A percentile compares a stretch with the other conserved stretches of the same genome.
phyloP scores from a whole-genome alignment of 2,797 vertebrate genomes.

The Hafferia zeledoni region DNA sequence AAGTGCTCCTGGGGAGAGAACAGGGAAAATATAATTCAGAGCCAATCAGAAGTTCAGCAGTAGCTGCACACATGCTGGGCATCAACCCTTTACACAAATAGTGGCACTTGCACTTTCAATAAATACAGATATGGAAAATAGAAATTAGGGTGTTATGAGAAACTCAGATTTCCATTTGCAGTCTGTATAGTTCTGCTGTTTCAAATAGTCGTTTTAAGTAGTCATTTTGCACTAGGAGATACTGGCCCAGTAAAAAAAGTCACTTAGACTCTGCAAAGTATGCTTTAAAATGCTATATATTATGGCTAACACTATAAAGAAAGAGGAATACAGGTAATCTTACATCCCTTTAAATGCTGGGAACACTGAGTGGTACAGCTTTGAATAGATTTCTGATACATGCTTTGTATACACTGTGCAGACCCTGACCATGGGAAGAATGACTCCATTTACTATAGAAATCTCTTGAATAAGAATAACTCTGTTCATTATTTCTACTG shows the following conservation, averaged over 20 bases:
- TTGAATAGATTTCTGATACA: background rate
- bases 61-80: background rate
- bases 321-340: background rate
- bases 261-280: background rate
- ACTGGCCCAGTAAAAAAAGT: background rate
- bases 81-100: background rate
- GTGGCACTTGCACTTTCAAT: background rate
- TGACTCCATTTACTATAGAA: background rate
- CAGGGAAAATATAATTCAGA: background rate
- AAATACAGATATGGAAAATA: background rate
- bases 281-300: background rate
- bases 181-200: background rate
- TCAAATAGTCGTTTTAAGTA: background rate
- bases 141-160: background rate
- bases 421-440: fast-evolving
- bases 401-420: fast-evolving
- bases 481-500: background rate
- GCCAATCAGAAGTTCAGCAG: constrained; percentile 16
- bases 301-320: background rate
- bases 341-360: background rate
- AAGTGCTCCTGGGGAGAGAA: background rate
- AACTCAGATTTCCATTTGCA: background rate
- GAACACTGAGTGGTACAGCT: background rate
- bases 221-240: background rate
- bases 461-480: background rate